These are phyloP conservation scores for Dipodomys ordii DNA, from an alignment of 2,113 vertebrate genomes.

Conservation along the genomic window DNA sequence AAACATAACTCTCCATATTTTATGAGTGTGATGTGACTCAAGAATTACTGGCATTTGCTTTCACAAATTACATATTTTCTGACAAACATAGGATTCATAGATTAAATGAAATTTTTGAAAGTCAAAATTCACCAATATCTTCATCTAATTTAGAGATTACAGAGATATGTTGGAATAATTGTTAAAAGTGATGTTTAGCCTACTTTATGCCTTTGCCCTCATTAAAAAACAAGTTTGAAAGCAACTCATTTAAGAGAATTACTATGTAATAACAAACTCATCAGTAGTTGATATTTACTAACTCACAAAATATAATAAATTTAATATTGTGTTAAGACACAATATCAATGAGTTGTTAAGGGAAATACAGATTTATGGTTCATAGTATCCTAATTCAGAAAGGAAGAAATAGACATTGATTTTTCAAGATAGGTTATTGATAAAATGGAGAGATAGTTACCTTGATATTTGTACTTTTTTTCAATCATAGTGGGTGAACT, in stretches of 20 bases:
- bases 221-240: neutral
- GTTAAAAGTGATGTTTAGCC: neutral
- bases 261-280: neutral
- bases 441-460: slow-evolving; percentile 13
- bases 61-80: neutral
- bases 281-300: slow-evolving; percentile 8
- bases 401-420: slow-evolving; percentile 56
- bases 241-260: slow-evolving; percentile 23
- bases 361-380: slow-evolving; percentile 34
- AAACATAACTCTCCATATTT: slow-evolving; percentile 20
- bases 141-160: neutral
- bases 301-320: slow-evolving; percentile 19
- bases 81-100: neutral
- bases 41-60: neutral
- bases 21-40: neutral
- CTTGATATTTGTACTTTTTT: slow-evolving; percentile 27
- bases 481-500: too few relatives aligned
- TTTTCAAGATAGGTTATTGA: slow-evolving; percentile 55
- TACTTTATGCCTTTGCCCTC: neutral
- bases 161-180: neutral
- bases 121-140: neutral
- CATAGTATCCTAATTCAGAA: slow-evolving; percentile 38
- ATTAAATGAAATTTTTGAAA: neutral
- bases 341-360: slow-evolving; percentile 11
- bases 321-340: neutral